Evolutionary conservation across 1,140 invertebrate genomes (phyloP).

Genomic region (Apis laboriosa): DNA sequence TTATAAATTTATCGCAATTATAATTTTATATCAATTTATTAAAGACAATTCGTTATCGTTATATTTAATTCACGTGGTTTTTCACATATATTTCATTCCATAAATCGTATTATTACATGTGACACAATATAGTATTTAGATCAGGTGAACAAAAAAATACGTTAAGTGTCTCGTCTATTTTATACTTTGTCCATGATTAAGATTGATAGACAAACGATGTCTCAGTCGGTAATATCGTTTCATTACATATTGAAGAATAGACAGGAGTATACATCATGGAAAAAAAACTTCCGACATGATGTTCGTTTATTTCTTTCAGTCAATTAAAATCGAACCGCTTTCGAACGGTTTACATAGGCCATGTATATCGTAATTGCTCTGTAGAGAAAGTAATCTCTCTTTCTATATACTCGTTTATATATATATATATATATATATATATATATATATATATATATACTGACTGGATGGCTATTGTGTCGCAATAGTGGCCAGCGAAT

Average conservation of each 20-base stretch:
- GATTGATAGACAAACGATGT: background rate
- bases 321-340: conserved; percentile 27
- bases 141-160: too few species aligned
- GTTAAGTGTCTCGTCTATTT: too few species aligned
- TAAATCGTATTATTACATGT: too few species aligned
- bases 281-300: background rate
- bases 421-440: background rate
- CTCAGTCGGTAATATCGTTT: background rate
- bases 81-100: too few species aligned
- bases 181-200: background rate
- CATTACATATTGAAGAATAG: background rate
- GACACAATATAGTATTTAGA: too few species aligned
- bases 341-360: background rate
- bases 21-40: too few species aligned
- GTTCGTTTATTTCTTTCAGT: background rate
- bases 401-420: conserved; percentile 3
- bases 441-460: background rate
- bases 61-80: too few species aligned
- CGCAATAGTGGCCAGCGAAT: conserved; percentile 42
- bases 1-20: too few species aligned
- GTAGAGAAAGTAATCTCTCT: conserved; percentile 64
- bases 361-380: conserved; percentile 37
- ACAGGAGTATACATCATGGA: too few species aligned
- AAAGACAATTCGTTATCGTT: too few species aligned
- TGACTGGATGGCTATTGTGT: conserved; percentile 55